Conservation (phyloP, 2,113 vertebrate species). For the Hemicordylus capensis region DNA sequence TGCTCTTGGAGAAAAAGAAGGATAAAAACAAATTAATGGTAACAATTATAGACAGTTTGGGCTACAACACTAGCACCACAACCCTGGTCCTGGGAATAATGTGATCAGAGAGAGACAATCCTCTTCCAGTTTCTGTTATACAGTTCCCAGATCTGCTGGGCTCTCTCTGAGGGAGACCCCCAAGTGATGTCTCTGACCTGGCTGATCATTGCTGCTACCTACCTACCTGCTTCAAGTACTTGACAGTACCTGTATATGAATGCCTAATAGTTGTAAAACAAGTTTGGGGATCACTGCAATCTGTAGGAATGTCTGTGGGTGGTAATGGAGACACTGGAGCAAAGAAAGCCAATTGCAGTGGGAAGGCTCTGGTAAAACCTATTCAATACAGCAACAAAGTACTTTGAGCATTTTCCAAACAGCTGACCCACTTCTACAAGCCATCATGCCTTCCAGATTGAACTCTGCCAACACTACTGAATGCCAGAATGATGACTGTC, state of each 20-base stretch:
- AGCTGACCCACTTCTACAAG: not conserved
- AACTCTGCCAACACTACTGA: not conserved
- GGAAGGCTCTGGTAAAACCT: not conserved
- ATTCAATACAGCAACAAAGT: constrained; percentile 2
- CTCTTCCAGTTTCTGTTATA: not conserved
- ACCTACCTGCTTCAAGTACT: not conserved
- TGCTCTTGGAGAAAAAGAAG: too few relatives aligned
- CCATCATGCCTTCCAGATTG: not conserved
- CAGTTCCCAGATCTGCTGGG: not conserved
- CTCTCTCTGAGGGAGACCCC: not conserved
- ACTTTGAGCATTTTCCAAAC: constrained; percentile 6
- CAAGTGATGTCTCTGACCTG: not conserved
- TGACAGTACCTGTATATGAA: not conserved
- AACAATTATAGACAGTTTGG: not conserved
- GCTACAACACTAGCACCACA: not conserved
- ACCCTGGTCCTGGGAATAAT: not conserved
- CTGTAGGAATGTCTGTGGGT: not conserved
- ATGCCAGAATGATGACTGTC: not conserved
- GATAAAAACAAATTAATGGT: not conserved
- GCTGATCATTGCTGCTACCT: not conserved
- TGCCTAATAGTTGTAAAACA: not conserved
- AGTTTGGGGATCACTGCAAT: not conserved
- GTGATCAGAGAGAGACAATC: not conserved
- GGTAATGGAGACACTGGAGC: not conserved
- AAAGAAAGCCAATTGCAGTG: not conserved